A percentile compares a stretch with the other conserved stretches of the same genome.
These are phyloP conservation scores for Syritta pipiens DNA, from an alignment of 2,888 invertebrate genomes.

Conservation along the genomic window DNA sequence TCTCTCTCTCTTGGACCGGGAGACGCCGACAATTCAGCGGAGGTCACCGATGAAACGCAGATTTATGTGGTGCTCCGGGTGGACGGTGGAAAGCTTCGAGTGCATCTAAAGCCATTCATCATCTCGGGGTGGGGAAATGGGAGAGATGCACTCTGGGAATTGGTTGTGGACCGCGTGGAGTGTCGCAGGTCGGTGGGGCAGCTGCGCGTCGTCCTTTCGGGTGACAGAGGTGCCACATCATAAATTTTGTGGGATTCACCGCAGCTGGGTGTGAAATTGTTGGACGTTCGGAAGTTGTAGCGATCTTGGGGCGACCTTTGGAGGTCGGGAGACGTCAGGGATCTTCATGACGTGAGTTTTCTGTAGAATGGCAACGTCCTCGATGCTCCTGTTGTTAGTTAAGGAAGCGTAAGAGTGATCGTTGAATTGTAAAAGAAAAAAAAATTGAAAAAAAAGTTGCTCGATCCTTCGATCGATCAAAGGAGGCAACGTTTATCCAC, in stretches of 20 bases:
- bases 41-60: constrained; percentile 51
- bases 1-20: constrained; percentile 6
- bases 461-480: too few relatives aligned
- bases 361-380: too few relatives aligned
- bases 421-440: too few relatives aligned
- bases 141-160: constrained; percentile 33
- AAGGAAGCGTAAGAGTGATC: too few relatives aligned
- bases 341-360: too few relatives aligned
- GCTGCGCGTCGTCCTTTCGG: constrained; percentile 19
- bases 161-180: constrained; percentile 14
- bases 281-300: too few relatives aligned
- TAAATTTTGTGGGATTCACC: constrained; percentile 59
- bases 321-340: too few relatives aligned
- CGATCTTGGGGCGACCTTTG: too few relatives aligned
- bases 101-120: constrained; percentile 69
- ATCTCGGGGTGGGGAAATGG: constrained; percentile 37
- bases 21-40: constrained; percentile 48
- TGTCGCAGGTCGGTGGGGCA: constrained; percentile 20
- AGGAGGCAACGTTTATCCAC: too few relatives aligned
- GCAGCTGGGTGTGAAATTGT: too few relatives aligned
- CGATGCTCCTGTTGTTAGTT: too few relatives aligned
- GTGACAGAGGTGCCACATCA: constrained; percentile 58
- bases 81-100: constrained; percentile 37
- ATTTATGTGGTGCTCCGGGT: constrained; percentile 47
- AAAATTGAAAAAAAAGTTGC: too few relatives aligned